A percentile compares a stretch with the other conserved stretches of the same genome.
Evolutionary conservation across 92 coral and sea anemone species (phyloP).

Genomic region (Porites rus): DNA sequence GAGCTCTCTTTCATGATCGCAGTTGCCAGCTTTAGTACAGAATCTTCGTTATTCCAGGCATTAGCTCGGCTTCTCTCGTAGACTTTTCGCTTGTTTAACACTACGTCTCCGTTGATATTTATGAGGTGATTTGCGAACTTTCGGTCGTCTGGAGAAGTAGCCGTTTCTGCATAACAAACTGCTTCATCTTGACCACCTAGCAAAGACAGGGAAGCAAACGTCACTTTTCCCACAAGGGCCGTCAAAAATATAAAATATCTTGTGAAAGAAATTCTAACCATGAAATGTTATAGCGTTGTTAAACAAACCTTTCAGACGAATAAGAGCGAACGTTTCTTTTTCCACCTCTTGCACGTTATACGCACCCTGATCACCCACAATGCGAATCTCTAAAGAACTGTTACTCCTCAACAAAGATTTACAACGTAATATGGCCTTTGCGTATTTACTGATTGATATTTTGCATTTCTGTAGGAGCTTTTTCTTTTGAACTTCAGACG

Average conservation of each 20-base stretch:
- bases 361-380: slow-evolving; percentile 60
- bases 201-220: background rate
- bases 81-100: slow-evolving; percentile 67
- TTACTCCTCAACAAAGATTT: slow-evolving; percentile 70
- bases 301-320: slow-evolving; percentile 62
- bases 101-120: slow-evolving; percentile 74
- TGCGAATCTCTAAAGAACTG: slow-evolving; percentile 69
- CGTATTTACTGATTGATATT: slow-evolving; percentile 63
- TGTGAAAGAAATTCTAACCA: too few relatives aligned
- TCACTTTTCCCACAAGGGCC: too few relatives aligned
- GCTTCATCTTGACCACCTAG: slow-evolving; percentile 73
- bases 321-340: slow-evolving; percentile 66
- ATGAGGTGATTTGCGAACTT: slow-evolving; percentile 69
- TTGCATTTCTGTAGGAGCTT: slow-evolving; percentile 55
- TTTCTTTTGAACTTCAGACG: slow-evolving; percentile 20
- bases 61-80: slow-evolving; percentile 70
- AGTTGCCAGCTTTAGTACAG: slow-evolving; percentile 46
- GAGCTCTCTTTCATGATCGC: slow-evolving; percentile 61
- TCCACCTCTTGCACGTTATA: slow-evolving; percentile 45
- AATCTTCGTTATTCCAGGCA: slow-evolving; percentile 71
- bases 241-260: too few relatives aligned
- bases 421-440: slow-evolving; percentile 67
- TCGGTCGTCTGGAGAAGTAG: slow-evolving; percentile 62
- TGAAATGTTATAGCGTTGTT: background rate
- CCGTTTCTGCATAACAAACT: slow-evolving; percentile 71